Conservation (phyloP, 1,140 invertebrate species). For the Drusus annulatus region DNA sequence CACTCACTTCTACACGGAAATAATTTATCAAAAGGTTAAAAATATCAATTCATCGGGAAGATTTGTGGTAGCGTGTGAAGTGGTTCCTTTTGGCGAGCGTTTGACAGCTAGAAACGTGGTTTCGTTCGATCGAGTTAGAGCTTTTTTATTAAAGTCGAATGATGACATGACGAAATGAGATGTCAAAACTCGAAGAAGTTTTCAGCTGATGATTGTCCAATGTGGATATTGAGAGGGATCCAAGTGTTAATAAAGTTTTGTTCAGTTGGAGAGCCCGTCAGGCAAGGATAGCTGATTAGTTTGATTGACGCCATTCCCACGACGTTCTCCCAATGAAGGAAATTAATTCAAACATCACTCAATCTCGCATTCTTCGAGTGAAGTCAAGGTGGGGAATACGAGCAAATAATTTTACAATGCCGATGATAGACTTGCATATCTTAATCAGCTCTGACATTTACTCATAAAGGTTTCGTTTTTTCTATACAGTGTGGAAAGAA, state of each 20-base stretch:
- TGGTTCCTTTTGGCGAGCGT: too few relatives aligned
- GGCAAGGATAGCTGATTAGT: neutral
- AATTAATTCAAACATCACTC: constrained; percentile 23
- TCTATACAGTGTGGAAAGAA: too few relatives aligned
- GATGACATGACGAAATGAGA: constrained; percentile 46
- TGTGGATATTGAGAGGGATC: constrained; percentile 35
- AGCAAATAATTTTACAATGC: constrained; percentile 8
- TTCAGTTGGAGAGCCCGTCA: constrained; percentile 14
- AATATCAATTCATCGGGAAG: too few relatives aligned
- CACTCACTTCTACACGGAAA: too few relatives aligned
- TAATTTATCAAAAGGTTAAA: too few relatives aligned
- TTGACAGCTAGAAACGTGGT: too few relatives aligned
- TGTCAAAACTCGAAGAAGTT: constrained; percentile 41
- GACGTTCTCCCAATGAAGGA: neutral
- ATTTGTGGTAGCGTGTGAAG: too few relatives aligned
- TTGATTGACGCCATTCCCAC: constrained; percentile 41
- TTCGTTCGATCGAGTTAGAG: too few relatives aligned
- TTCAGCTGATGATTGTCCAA: constrained; percentile 28
- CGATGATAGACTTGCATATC: neutral
- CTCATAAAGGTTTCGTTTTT: too few relatives aligned
- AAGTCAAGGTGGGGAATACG: neutral
- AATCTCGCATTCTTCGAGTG: neutral
- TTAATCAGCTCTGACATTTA: too few relatives aligned
- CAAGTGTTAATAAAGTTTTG: constrained; percentile 38
- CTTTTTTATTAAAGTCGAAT: constrained; percentile 1